Base-by-base conservation (phyloP, 2,888 invertebrate species). In the Ichneumoninae sp. region DNA sequence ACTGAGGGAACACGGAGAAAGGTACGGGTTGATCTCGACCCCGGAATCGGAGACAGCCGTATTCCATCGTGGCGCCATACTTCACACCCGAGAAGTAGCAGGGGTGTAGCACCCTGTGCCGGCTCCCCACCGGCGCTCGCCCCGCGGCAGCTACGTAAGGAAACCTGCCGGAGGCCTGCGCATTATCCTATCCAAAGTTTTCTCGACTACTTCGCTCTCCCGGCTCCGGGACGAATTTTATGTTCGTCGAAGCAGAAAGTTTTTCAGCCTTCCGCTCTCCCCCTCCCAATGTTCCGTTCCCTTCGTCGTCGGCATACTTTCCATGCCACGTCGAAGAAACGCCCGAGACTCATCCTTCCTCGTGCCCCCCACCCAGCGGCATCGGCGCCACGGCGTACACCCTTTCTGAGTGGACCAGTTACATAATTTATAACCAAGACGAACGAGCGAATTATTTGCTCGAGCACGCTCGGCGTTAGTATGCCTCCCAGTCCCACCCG, bases 341-440 rank as follows among this genome's bases (percentile, higher is more conserved):
- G 33, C 57, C 54, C 22, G 60, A 40, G 71, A 26, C 40, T 52
- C 76, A 54, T 52, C 50, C 36, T 66, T 66, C 66, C n/a, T 22
- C 54, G 52, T 22, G 36, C 66, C 76, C 22, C 71, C 44, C 81
- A 50, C 19, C 44, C 63, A 50, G 50, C 52, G 63, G 52, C 68
- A 75, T 70, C 73, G 65, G 33, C 60, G 68, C 57, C 16, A 36
- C 60, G 54, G 13, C 71, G 65, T 57, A 30, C 50, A 81, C 75
- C 65, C 73, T 79, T 54, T 60, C 70, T 69, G 33, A 81, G 80
- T 81, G 81, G 83, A 84, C 83, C 83, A 85, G 86, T 86, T 86
- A 83, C 86, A 87, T 88, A 87, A 88, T 88, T 88, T 88, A 88
- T 86, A 80, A 83, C 66, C 82, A 44, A 47, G 77, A 80, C 83